Conservation (phyloP, 2,797 vertebrate species). For the Enteromius argenteus region DNA sequence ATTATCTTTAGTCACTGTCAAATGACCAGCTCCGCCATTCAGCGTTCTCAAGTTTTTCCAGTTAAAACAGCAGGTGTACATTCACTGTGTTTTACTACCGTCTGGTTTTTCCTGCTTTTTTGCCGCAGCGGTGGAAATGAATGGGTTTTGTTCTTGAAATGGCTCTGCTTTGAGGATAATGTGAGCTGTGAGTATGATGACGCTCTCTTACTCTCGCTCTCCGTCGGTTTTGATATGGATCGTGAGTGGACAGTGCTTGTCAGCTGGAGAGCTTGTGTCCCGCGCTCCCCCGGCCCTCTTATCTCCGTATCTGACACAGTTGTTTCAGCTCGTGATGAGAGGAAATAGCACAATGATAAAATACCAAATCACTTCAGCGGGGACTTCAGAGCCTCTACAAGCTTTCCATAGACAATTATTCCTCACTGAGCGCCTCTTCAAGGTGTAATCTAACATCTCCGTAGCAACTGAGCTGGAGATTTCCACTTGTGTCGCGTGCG, state of each 20-base stretch:
- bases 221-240: slow-evolving; percentile 62
- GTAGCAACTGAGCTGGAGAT: slow-evolving; percentile 54
- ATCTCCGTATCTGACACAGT: slow-evolving; percentile 65
- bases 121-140: background rate
- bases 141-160: slow-evolving; percentile 40
- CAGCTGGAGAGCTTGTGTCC: slow-evolving; percentile 54
- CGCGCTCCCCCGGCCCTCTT: slow-evolving; percentile 57
- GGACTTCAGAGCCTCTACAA: slow-evolving; percentile 61
- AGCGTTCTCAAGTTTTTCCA: slow-evolving; percentile 8
- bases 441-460: slow-evolving; percentile 60
- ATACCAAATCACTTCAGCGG: slow-evolving; percentile 68
- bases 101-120: background rate
- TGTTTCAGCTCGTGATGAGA: slow-evolving; percentile 65
- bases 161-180: slow-evolving; percentile 23
- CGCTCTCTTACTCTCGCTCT: slow-evolving; percentile 24
- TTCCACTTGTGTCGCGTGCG: slow-evolving; percentile 44
- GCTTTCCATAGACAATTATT: slow-evolving; percentile 62
- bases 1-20: slow-evolving; percentile 21
- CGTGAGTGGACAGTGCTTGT: slow-evolving; percentile 64
- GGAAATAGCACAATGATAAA: slow-evolving; percentile 66
- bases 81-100: background rate
- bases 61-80: background rate
- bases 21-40: slow-evolving; percentile 4
- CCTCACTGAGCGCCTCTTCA: slow-evolving; percentile 59
- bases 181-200: slow-evolving; percentile 28